Evolutionary conservation across 37 sponge, comb jelly and placozoan species (phyloP), one percentile per base, ranked within the genome.

Genomic region (Hormiphora californensis): DNA sequence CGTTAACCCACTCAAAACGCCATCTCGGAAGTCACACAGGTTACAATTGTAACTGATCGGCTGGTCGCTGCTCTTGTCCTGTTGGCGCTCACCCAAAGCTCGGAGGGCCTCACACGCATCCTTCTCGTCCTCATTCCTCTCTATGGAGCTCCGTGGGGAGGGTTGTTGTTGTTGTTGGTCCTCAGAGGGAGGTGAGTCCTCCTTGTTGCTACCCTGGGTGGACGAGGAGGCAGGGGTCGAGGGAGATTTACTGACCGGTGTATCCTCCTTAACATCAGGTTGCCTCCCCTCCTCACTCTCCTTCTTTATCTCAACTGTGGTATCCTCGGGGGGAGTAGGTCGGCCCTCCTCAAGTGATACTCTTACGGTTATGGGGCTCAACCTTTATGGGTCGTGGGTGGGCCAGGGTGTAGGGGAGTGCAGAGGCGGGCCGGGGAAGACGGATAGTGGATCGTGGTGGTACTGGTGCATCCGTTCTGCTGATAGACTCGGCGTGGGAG

Each of bases 301-400:
- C 62, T 59, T 59, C n/a, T 23, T 46, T 12, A 8, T 46, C 11
- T 46, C 51, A 17, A 8, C 12, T 12, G 11, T 46, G 21, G 62
- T 17, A 21, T 59, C 62, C 67, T 65, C 67, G 5, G 28, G 9
- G 67, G 67, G 35, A 2, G n/a, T n/a, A n/a, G n/a, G n/a, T n/a
- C n/a, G n/a, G n/a, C n/a, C n/a, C n/a, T n/a, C n/a, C n/a, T n/a
- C n/a, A n/a, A n/a, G n/a, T n/a, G n/a, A n/a, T n/a, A n/a, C 35
- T 35, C 35, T 39, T 65, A 8, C 67, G 21, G 67, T 21, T 21
- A 17, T 65, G 67, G 67, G 67, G 67, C 37, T 65, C 67, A 8
- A 65, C 67, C 37, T 65, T 65, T 35, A 65, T 65, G 67, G 67
- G 67, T 65, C 35, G 32, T 35, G 67, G 67, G 37, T 65, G 67